Conservation (phyloP, 2,113 vertebrate genomes). For the Ptilonorhynchus violaceus region DNA sequence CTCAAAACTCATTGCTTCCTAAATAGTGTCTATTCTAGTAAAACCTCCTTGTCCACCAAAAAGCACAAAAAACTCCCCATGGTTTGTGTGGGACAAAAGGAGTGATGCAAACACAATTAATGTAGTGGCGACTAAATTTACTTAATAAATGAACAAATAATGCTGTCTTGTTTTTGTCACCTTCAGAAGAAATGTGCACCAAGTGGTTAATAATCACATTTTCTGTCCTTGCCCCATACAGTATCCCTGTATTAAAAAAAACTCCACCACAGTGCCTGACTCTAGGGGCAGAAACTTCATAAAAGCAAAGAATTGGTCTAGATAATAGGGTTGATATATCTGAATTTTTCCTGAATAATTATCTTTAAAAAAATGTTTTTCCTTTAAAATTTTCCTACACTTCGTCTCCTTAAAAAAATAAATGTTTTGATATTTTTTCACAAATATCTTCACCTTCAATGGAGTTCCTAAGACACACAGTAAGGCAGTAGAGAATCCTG, state of each 20-base stretch:
- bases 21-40: neutral
- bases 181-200: neutral
- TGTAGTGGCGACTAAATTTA: neutral
- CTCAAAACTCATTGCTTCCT: neutral
- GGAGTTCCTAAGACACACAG: neutral
- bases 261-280: neutral
- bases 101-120: neutral
- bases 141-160: neutral
- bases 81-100: neutral
- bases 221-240: neutral
- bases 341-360: neutral
- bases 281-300: neutral
- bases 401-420: neutral
- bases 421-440: neutral
- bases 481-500: neutral
- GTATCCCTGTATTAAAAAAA: neutral
- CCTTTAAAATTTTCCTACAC: neutral
- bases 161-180: neutral
- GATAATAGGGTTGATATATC: neutral
- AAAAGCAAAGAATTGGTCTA: neutral
- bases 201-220: neutral
- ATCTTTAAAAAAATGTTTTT: neutral
- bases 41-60: neutral
- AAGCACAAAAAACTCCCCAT: neutral
- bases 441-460: neutral